phyloP scores from a whole-genome alignment of 1,140 invertebrate species.

The Drosophila murphyi region DNA sequence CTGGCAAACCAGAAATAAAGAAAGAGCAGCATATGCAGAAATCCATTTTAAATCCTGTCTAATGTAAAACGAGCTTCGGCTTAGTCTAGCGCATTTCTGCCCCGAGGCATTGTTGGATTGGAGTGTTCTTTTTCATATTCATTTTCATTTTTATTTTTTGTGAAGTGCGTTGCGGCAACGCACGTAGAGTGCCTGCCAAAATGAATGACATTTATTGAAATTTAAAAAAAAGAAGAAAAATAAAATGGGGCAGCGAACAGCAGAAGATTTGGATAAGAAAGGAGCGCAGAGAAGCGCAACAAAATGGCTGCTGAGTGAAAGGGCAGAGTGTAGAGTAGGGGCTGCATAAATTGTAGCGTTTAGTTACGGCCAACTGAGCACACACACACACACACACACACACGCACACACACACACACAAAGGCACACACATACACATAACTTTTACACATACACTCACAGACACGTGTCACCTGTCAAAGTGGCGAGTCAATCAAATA shows the following conservation, averaged over 20 bases:
- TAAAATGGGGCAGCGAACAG: neutral
- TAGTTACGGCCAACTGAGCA: constrained; percentile 74
- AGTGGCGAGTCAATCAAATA: constrained; percentile 66
- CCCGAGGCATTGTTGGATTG: constrained; percentile 3
- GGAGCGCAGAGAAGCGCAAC: constrained; percentile 59
- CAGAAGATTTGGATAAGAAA: constrained; percentile 12
- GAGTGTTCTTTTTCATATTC: constrained; percentile 10
- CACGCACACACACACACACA: neutral
- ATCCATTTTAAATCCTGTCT: constrained; percentile 74
- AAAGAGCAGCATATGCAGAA: constrained; percentile 56
- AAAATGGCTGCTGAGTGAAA: constrained; percentile 55
- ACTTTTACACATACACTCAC: neutral
- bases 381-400: constrained; percentile 7
- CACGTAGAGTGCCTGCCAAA: constrained; percentile 75
- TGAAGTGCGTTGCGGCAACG: constrained; percentile 68
- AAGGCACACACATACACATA: constrained; percentile 2
- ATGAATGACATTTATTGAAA: constrained; percentile 82
- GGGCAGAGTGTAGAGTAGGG: constrained; percentile 32
- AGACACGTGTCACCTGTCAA: constrained; percentile 50
- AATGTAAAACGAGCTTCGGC: constrained; percentile 52
- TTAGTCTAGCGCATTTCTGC: constrained; percentile 66
- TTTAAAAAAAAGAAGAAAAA: constrained; percentile 57
- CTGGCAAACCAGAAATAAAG: neutral
- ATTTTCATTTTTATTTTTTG: too few species aligned
- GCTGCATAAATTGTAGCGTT: constrained; percentile 76